Base-by-base conservation (phyloP, 2,888 invertebrate genomes). In the Catocala fraxini region DNA sequence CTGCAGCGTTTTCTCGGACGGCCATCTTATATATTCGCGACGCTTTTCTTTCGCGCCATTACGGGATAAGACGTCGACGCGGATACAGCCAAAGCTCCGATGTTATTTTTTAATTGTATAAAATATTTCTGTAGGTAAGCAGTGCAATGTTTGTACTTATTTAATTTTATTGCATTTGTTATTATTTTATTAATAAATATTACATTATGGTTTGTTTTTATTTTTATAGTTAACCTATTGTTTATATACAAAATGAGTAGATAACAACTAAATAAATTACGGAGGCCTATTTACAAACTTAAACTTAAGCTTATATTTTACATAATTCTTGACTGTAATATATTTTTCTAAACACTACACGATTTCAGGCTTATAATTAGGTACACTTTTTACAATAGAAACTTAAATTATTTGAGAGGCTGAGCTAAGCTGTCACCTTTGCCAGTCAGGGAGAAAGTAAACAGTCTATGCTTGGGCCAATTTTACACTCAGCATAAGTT, bases 11-110 rank as follows among this genome's bases (percentile, higher is more conserved):
- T 77, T 75, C 77, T 78, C 74, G 63, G 59, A 53, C 48, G 15
- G 60, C 60, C 63, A 62, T 56, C 65, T 47, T 68, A 63, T 82
- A 81, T 79, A 79, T 63, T 66, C 62, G 59, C 54, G 65, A 66
- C 63, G 56, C 65, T 75, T 77, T 77, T 73, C 64, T 64, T 70
- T 63, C 60, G 52, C 76, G 79, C 74, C 83, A 86, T 83, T 84
- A 70, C 60, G 51, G 52, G 58, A 67, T 70, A 52, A 61, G 70
- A 55, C 72, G 63, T 55, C 62, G 77, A 53, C 63, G 56, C 59
- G 70, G 58, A 53, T 61, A 58, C 64, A 70, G 56, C 47, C 45
- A 60, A 6, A 15, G n/a, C 35, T 47, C 7, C 9, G 7, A n/a
- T 52, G 35, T 9, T 39, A 51, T 7, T 5, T 39, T 53, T 53